Percentiles rank a stretch among this genome's conserved stretches.
These are phyloP conservation scores for Bombus confusus DNA, from an alignment of 1,140 invertebrate genomes.

Conservation along the genomic window DNA sequence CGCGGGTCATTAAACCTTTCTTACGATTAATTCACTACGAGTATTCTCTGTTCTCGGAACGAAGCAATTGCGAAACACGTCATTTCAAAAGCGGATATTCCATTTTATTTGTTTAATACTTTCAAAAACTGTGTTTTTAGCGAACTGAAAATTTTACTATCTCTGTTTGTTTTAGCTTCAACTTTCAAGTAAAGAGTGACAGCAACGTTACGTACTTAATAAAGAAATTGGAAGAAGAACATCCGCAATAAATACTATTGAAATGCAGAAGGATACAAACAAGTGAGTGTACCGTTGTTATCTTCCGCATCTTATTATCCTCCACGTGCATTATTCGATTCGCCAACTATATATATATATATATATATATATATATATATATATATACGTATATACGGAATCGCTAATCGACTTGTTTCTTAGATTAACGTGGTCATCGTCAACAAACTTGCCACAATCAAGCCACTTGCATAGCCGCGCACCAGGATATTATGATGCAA, in stretches of 20 bases:
- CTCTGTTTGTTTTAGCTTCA: neutral
- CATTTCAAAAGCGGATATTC: neutral
- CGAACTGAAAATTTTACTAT: too few species aligned
- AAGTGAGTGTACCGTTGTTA: neutral
- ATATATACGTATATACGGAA: neutral
- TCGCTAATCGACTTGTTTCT: neutral
- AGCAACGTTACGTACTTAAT: too few species aligned
- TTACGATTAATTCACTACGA: slow-evolving; percentile 15
- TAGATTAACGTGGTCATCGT: slow-evolving; percentile 30
- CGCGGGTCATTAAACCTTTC: slow-evolving; percentile 55
- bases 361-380: too few species aligned
- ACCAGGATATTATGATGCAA: slow-evolving; percentile 30
- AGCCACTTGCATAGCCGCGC: slow-evolving; percentile 4
- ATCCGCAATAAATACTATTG: too few species aligned
- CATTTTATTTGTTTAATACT: neutral
- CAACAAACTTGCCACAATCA: slow-evolving; percentile 59
- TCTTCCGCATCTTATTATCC: neutral
- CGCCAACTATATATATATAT: neutral
- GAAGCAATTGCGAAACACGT: neutral
- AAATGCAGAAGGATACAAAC: neutral
- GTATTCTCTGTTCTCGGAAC: neutral
- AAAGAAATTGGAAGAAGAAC: too few species aligned
- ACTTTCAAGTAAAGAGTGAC: neutral
- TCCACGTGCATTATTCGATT: neutral
- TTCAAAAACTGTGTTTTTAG: neutral